Conservation (phyloP, 1,140 invertebrate genomes). For the Brachionus plicatilis region DNA sequence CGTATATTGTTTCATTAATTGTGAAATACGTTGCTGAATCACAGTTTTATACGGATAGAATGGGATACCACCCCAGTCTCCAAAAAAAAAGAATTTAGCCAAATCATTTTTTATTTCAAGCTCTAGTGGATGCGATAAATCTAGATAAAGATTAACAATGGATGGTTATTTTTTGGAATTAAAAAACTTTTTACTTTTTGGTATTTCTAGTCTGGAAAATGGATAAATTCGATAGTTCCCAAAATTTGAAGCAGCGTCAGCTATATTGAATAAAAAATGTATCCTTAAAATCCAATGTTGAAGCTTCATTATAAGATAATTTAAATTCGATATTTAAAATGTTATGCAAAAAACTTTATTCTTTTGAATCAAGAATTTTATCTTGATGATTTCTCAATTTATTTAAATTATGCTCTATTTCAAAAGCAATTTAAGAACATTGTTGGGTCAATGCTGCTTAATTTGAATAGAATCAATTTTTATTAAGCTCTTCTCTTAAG, state of each 20-base stretch:
- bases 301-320: background rate
- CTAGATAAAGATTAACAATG: background rate
- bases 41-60: constrained; percentile 49
- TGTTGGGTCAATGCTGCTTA: too few species aligned
- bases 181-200: background rate
- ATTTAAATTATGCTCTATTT: too few species aligned
- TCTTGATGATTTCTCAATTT: too few species aligned
- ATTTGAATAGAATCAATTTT: too few species aligned
- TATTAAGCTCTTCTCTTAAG: too few species aligned
- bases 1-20: constrained; percentile 49
- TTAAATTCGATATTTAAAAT: too few species aligned
- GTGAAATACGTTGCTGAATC: constrained; percentile 49
- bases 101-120: background rate
- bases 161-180: background rate
- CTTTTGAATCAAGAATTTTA: too few species aligned
- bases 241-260: background rate
- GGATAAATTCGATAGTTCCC: background rate
- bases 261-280: background rate
- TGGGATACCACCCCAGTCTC: constrained; percentile 56
- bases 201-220: background rate
- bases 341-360: too few species aligned
- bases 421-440: too few species aligned
- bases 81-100: constrained; percentile 47
- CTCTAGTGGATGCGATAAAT: background rate
- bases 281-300: background rate